These are phyloP conservation scores for Pogona vitticeps DNA, from an alignment of 2,113 vertebrate genomes.

Conservation along the genomic window DNA sequence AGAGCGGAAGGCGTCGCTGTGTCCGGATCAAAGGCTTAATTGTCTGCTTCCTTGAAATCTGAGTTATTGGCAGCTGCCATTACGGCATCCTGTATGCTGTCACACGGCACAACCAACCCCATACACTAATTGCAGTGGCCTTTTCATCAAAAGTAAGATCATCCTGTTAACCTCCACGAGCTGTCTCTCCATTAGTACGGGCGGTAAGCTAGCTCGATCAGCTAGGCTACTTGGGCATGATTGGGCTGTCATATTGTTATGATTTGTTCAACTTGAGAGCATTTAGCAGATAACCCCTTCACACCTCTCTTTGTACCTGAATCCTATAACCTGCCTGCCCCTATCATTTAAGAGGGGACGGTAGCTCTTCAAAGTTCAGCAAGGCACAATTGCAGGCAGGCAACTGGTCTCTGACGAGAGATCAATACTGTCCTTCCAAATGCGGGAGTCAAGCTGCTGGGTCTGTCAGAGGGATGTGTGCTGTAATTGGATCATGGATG, in stretches of 20 bases:
- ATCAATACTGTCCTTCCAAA: constrained; percentile 97
- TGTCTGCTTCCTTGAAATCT: constrained; percentile 83
- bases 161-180: constrained; percentile 80
- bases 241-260: constrained; percentile 79
- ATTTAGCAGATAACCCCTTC: constrained; percentile 79
- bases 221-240: constrained; percentile 74
- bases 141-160: constrained; percentile 92
- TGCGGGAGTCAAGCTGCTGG: constrained; percentile 94
- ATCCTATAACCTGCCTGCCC: constrained; percentile 82
- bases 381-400: constrained; percentile 83
- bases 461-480: constrained; percentile 96
- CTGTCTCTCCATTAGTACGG: constrained; percentile 82
- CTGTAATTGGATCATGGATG: constrained; percentile 99
- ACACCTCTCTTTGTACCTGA: constrained; percentile 83
- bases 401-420: constrained; percentile 97
- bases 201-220: constrained; percentile 70
- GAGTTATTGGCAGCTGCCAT: constrained; percentile 91
- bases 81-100: constrained; percentile 76
- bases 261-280: constrained; percentile 76
- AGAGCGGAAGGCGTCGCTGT: constrained; percentile 76
- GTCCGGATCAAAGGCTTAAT: constrained; percentile 81
- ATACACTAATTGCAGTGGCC: constrained; percentile 90
- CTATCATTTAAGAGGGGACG: constrained; percentile 84
- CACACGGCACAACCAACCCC: constrained; percentile 81
- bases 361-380: constrained; percentile 83